A percentile compares a stretch with the other conserved stretches of the same genome.
phyloP scores from a whole-genome alignment of 2,113 vertebrate genomes.

The Lanius ludovicianus region DNA sequence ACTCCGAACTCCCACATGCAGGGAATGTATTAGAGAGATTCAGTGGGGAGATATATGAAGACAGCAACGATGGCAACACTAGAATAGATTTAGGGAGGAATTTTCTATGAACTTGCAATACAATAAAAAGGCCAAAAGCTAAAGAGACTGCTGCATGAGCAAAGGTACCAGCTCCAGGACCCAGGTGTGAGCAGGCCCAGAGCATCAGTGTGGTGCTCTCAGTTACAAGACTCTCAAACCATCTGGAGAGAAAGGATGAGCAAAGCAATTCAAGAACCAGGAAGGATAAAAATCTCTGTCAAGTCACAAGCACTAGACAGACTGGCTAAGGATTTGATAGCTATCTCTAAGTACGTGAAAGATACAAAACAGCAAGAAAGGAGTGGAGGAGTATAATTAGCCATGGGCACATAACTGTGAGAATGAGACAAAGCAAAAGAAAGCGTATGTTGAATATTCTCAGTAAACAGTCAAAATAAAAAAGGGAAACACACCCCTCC shows the following conservation, averaged over 20 bases:
- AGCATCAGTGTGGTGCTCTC: background rate
- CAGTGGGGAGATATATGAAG: slow-evolving; percentile 22
- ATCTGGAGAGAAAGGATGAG: background rate
- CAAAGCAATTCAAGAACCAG: background rate
- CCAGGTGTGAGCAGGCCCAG: background rate
- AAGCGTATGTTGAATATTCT: background rate
- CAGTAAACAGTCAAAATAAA: background rate
- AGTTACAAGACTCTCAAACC: background rate
- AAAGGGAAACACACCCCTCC: background rate
- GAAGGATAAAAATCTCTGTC: slow-evolving; percentile 25
- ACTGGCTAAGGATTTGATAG: slow-evolving; percentile 14
- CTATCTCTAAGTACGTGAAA: slow-evolving; percentile 24
- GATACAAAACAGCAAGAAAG: slow-evolving; percentile 13
- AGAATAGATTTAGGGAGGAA: background rate
- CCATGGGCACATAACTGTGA: background rate
- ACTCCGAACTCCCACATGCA: slow-evolving; percentile 37
- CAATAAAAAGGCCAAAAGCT: background rate
- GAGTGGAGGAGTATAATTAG: slow-evolving; percentile 15
- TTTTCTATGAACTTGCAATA: background rate
- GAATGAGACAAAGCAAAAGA: background rate
- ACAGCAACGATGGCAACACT: background rate
- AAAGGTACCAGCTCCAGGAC: background rate
- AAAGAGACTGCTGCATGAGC: background rate
- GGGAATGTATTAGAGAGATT: slow-evolving; percentile 10
- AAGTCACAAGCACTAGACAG: background rate